phyloP scores from a whole-genome alignment of 2,113 vertebrate species.

The Callospermophilus lateralis region DNA sequence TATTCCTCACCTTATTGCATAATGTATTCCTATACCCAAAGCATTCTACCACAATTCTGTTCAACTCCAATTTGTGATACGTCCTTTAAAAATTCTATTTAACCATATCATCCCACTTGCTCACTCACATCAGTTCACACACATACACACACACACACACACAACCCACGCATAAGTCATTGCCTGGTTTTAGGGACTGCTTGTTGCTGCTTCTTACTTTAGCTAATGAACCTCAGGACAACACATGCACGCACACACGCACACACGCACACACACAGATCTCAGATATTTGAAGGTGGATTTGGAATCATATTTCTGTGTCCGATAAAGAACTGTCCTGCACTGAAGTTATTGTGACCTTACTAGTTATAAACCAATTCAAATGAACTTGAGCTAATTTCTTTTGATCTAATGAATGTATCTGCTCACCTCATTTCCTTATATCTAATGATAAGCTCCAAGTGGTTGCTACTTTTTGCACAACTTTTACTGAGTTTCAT shows the following conservation, averaged over 20 bases:
- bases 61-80: not conserved
- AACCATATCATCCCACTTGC: not conserved
- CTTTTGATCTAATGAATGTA: constrained; percentile 71
- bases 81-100: constrained; percentile 41
- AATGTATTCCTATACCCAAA: constrained; percentile 22
- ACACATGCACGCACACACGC: not conserved
- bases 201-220: not conserved
- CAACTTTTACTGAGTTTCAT: constrained; percentile 70
- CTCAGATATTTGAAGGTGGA: constrained; percentile 63
- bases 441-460: constrained; percentile 83
- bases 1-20: not conserved
- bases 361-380: constrained; percentile 49
- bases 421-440: constrained; percentile 63
- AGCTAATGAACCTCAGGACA: constrained; percentile 69
- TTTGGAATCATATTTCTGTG: constrained; percentile 61
- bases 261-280: not conserved
- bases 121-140: not conserved
- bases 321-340: constrained; percentile 20
- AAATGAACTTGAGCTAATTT: constrained; percentile 52
- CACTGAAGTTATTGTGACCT: constrained; percentile 36
- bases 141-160: no score
- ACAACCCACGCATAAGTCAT: constrained; percentile 8
- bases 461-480: constrained; percentile 67
- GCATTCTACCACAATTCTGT: constrained; percentile 13
- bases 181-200: constrained; percentile 33